Percentiles rank a stretch among this genome's conserved stretches.
phyloP scores from a whole-genome alignment of 2,113 vertebrate species.

The Eidolon helvum region DNA sequence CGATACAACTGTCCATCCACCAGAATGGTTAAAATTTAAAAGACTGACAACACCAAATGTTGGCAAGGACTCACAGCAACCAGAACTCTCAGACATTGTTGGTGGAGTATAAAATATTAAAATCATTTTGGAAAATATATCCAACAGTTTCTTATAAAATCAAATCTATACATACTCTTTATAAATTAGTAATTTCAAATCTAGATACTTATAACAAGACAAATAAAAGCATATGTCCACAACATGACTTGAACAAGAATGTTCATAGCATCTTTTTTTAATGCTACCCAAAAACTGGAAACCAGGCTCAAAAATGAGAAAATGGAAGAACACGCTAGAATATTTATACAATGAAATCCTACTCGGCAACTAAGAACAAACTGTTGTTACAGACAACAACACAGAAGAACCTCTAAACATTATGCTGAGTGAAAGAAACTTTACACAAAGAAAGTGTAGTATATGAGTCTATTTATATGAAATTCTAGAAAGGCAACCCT shows the following conservation, averaged over 20 bases:
- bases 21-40: not conserved
- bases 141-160: constrained; percentile 15
- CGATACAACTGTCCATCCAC: not conserved
- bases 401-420: not conserved
- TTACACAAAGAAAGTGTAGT: not conserved
- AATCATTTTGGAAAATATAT: not conserved
- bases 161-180: not conserved
- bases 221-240: constrained; percentile 7
- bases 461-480: not conserved
- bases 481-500: not conserved
- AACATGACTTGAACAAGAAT: not conserved
- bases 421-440: not conserved
- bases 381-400: not conserved
- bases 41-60: not conserved
- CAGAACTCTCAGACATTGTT: not conserved
- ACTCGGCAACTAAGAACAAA: not conserved
- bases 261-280: not conserved
- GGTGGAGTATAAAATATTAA: not conserved
- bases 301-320: not conserved
- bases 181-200: not conserved
- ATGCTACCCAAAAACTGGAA: not conserved
- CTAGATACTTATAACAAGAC: not conserved
- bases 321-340: not conserved
- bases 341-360: not conserved
- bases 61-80: not conserved